phyloP scores from a whole-genome alignment of 2,888 invertebrate species.

The Troglohyphantes excavatus region DNA sequence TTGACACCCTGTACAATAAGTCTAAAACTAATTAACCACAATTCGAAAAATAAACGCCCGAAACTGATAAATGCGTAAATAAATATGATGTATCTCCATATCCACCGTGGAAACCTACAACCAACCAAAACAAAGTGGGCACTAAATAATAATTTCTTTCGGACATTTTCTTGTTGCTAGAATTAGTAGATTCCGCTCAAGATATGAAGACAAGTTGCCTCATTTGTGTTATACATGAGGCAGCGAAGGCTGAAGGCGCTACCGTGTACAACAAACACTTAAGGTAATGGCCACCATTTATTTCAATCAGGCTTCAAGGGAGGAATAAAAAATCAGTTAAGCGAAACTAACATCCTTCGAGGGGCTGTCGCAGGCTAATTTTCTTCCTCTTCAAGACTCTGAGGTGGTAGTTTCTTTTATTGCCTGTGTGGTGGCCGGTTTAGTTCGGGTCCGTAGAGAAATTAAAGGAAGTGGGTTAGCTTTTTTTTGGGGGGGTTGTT shows the following conservation, averaged over 20 bases:
- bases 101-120: not conserved
- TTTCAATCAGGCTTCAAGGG: conserved; percentile 66
- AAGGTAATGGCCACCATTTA: conserved; percentile 73
- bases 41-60: not conserved
- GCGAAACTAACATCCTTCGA: conserved; percentile 58
- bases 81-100: not conserved
- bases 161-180: conserved; percentile 39
- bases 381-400: not conserved
- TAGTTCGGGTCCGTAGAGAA: not conserved
- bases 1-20: not conserved
- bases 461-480: conserved; percentile 14
- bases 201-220: conserved; percentile 76
- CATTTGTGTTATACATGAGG: conserved; percentile 73
- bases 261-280: conserved; percentile 69
- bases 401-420: conserved; percentile 13
- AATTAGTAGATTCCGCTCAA: conserved; percentile 65
- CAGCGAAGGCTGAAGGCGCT: conserved; percentile 41
- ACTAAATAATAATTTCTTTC: conserved; percentile 62
- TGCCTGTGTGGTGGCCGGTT: conserved; percentile 11
- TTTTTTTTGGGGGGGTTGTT: not conserved
- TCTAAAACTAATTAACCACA: not conserved
- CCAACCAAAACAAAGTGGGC: conserved; percentile 12
- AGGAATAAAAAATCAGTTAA: conserved; percentile 71
- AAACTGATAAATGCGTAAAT: not conserved
- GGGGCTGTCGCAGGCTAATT: conserved; percentile 44